Evolutionary conservation across 1,140 invertebrate genomes (phyloP).

Genomic region (Pantala flavescens): DNA sequence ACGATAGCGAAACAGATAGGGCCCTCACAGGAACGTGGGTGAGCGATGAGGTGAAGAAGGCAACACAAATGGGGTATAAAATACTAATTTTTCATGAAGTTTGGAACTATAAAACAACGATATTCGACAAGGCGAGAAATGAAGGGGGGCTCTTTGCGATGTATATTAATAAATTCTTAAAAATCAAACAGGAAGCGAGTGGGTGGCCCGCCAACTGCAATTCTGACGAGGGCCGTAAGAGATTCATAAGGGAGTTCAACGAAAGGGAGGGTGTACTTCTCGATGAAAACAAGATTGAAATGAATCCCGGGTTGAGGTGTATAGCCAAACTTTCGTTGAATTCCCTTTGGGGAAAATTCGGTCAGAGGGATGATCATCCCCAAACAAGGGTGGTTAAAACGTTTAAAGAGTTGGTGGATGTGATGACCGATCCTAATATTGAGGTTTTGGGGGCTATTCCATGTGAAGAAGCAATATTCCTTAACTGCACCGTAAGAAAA

Average conservation of each 20-base stretch:
- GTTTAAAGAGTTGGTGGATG: conserved; percentile 24
- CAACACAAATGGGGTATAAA: conserved; percentile 30
- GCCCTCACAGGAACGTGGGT: conserved; percentile 32
- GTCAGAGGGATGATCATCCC: conserved; percentile 27
- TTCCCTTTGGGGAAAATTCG: conserved; percentile 30
- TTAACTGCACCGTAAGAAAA: conserved; percentile 24
- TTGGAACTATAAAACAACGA: conserved; percentile 29
- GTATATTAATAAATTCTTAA: conserved; percentile 31
- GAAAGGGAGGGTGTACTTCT: conserved; percentile 31
- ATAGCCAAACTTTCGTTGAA: conserved; percentile 26
- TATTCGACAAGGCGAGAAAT: conserved; percentile 19
- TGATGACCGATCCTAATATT: conserved; percentile 26
- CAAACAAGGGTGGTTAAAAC: conserved; percentile 27
- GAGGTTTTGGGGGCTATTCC: conserved; percentile 22
- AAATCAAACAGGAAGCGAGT: conserved; percentile 30
- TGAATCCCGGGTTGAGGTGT: conserved; percentile 29
- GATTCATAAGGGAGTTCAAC: conserved; percentile 31
- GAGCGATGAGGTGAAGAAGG: conserved; percentile 31
- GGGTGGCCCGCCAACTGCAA: conserved; percentile 28
- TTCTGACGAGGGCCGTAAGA: conserved; percentile 25
- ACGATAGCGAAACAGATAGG: conserved; percentile 27
- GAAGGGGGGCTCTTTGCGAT: conserved; percentile 26
- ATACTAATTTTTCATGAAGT: conserved; percentile 32
- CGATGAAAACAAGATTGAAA: conserved; percentile 28
- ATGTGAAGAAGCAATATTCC: conserved; percentile 25